Base-by-base conservation (phyloP, 1,140 invertebrate species). In the Meloidogyne exigua region DNA sequence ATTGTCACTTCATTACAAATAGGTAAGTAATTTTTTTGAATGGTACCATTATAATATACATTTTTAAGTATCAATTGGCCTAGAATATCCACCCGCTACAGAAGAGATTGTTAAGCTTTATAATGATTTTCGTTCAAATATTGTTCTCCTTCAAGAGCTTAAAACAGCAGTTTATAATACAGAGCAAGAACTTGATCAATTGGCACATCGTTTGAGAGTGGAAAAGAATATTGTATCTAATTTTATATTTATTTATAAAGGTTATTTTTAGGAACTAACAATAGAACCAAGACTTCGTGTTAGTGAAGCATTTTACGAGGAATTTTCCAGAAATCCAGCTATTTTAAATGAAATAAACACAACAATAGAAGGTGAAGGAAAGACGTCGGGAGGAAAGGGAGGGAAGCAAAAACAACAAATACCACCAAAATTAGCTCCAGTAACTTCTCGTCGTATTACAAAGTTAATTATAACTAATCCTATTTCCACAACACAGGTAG, bases 41-140 rank as follows among this genome's bases (percentile, higher is more conserved):
- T 18, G 2, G n/a, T n/a, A n/a, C 4, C 1, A 13, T 15, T 28
- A 32, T 75, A 75, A 26, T 25, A 42, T 21, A 1, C 12, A 4
- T n/a, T 18, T 32, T 69, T 74, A 21, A 74, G 74, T 75, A 9
- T 74, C 70, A 7, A 74, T 75, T 62, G 74, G 70, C 0, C 23
- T 75, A 11, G 74, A 74, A 18, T 68, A 75, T 74, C 81, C 79
- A 28, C 78, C 64, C 10, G 80, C 77, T 13, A 79, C 23, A 28
- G 80, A 82, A 78, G 80, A 82, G 18, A 72, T 83, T 42, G 79
- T 83, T 21, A 57, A 79, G 11, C 25, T 68, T 62, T 82, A 72
- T 79, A 82, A 82, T 72, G 79, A 83, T 21, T 78, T 80, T 42
- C 80, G 80, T 32, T 80, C 80, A 11, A 69, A 83, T 21, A 68